A percentile compares a stretch with the other conserved stretches of the same genome.
These are phyloP conservation scores for Lycaon pictus DNA, from an alignment of 2,113 vertebrate genomes.

Conservation along the genomic window DNA sequence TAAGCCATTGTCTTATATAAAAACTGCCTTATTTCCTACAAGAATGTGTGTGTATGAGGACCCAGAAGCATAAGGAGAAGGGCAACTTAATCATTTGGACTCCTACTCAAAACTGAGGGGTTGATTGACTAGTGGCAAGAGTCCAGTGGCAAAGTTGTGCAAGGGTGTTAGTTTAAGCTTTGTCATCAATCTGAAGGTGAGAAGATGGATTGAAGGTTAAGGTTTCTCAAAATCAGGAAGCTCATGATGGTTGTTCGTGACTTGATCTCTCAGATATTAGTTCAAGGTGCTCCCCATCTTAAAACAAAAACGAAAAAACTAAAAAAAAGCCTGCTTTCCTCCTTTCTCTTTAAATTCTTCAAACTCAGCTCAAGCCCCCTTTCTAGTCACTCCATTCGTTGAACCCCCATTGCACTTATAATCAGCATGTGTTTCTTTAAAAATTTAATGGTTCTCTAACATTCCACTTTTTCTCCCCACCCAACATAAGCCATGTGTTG, in stretches of 20 bases:
- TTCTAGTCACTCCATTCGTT: not conserved
- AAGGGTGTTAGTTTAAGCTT: not conserved
- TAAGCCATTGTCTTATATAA: not conserved
- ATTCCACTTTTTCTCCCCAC: not conserved
- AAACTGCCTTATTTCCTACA: not conserved
- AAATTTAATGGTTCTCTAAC: not conserved
- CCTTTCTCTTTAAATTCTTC: not conserved
- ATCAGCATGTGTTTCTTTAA: not conserved
- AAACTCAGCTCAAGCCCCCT: not conserved
- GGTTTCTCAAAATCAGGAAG: not conserved
- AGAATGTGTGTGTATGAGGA: not conserved
- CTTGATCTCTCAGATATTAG: slow-evolving; percentile 15
- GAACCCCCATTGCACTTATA: not conserved
- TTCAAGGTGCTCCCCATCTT: not conserved
- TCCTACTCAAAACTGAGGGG: not conserved
- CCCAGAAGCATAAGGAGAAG: not conserved
- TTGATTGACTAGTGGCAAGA: not conserved
- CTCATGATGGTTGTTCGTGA: not conserved
- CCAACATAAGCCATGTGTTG: not conserved
- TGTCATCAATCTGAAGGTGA: not conserved
- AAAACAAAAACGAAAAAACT: not conserved
- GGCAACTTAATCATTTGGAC: not conserved
- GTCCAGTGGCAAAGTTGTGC: not conserved
- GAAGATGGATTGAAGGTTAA: not conserved
- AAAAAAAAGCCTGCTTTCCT: not conserved